Evolutionary conservation across 1,140 invertebrate genomes (phyloP), one percentile per base, ranked within the genome.

Genomic region (Aradophagus sp.): DNA sequence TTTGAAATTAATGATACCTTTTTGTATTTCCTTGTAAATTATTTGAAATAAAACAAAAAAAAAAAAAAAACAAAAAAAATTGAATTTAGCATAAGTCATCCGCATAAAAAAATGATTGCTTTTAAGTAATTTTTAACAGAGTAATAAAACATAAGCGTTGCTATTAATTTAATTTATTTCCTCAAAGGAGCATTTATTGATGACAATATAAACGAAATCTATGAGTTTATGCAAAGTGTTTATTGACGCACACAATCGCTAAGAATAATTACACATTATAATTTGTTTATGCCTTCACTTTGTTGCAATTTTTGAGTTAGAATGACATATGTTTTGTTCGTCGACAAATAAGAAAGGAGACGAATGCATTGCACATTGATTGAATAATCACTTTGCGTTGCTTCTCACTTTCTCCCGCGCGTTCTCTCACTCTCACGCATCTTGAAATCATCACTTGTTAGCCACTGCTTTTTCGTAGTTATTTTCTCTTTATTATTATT

Each of bases 221-320:
- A n/a, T 23, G 20, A 23, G 4, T 8, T 23, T 23, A 23, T 23
- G 20, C 20, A 65, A 71, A 71, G 48, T 71, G 42, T 71, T 71
- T 71, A 71, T 71, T 71, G 53, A 58, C 61, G 55, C 53, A 71
- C 48, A 71, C 55, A 71, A 59, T 71, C 47, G 59, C 67, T 63
- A 63, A 63, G 42, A 56, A 56, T 47, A 59, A 71, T 63, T 71
- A 59, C 39, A 71, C 53, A 65, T 27, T 71, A 59, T 59, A 58
- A 45, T 67, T 58, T 63, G 34, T 48, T 65, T 63, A 71, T 65
- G 29, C 48, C 48, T 65, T 61, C 38, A 39, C 23, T 65, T 63
- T 56, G 31, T 36, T 61, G 47, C 36, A 23, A 59, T 23, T 42
- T 35, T 56, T 27, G 7, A 48, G 50, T 36, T 39, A 32, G 19